phyloP scores from a whole-genome alignment of 2,888 invertebrate species.

The Sturmia bella region DNA sequence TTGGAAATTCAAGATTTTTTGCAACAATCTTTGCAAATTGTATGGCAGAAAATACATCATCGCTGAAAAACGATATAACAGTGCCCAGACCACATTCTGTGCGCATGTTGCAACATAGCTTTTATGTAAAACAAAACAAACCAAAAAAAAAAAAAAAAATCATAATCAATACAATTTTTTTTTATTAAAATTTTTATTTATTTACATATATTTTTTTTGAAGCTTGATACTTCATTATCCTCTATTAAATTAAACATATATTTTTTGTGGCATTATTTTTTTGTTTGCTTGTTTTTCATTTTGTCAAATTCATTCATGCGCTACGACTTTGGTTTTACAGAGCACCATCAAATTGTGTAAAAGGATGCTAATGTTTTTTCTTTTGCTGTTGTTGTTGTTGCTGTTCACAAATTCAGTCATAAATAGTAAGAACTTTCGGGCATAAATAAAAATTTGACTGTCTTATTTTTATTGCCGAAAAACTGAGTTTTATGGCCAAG shows the following conservation, averaged over 20 bases:
- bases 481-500: no score
- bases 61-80: constrained; percentile 37
- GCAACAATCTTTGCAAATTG: constrained; percentile 38
- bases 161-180: constrained; percentile 33
- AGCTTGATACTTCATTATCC: constrained; percentile 52
- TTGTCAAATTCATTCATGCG: constrained; percentile 55
- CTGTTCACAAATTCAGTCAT: no score
- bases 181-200: constrained; percentile 41
- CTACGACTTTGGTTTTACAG: constrained; percentile 15
- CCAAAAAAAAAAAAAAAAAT: constrained; percentile 20
- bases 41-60: constrained; percentile 46
- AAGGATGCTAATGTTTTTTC: constrained; percentile 8
- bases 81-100: constrained; percentile 65
- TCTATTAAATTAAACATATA: constrained; percentile 44
- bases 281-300: constrained; percentile 14
- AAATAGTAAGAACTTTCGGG: no score
- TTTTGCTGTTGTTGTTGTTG: no score
- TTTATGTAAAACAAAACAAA: constrained; percentile 22
- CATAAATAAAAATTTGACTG: no score
- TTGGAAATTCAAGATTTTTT: constrained; percentile 49
- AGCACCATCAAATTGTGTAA: constrained; percentile 1
- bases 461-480: no score
- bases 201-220: no score
- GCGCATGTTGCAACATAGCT: constrained; percentile 66
- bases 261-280: background rate